Percentiles rank a stretch among this genome's conserved stretches.
Conservation (phyloP, 1,140 invertebrate genomes). For the Branchinecta lynchi region DNA sequence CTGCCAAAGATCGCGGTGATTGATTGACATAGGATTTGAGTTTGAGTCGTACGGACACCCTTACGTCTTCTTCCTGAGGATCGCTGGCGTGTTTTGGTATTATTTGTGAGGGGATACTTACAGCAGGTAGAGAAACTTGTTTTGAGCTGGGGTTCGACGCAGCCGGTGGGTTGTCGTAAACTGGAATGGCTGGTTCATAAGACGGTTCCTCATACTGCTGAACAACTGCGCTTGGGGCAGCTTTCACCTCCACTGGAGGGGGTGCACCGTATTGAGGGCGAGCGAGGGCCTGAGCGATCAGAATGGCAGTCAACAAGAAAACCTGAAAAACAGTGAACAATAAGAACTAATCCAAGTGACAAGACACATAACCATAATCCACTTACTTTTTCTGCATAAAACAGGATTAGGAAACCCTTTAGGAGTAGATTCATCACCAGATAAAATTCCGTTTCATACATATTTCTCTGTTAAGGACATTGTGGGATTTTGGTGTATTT, state of each 20-base stretch:
- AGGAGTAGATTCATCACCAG: no score
- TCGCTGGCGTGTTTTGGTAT: no score
- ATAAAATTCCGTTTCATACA: no score
- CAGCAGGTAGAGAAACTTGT: not conserved
- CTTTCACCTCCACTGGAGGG: not conserved
- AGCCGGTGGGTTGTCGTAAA: not conserved
- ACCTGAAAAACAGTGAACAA: not conserved
- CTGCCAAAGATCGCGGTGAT: no score
- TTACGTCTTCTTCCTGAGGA: no score
- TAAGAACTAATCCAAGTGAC: not conserved
- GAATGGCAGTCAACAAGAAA: not conserved
- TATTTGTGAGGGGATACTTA: not conserved
- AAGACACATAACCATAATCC: no score
- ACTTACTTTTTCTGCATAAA: no score
- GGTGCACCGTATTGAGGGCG: not conserved
- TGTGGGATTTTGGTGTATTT: no score
- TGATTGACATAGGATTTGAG: no score
- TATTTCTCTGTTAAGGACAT: no score
- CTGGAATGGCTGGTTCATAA: not conserved
- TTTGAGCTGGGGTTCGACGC: not conserved
- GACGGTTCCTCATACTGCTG: not conserved
- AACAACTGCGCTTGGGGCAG: not conserved
- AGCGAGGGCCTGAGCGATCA: constrained; percentile 10
- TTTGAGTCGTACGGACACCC: no score
- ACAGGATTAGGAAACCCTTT: no score